phyloP scores from a whole-genome alignment of 1,140 invertebrate genomes.

The Dreissena rostriformis region DNA sequence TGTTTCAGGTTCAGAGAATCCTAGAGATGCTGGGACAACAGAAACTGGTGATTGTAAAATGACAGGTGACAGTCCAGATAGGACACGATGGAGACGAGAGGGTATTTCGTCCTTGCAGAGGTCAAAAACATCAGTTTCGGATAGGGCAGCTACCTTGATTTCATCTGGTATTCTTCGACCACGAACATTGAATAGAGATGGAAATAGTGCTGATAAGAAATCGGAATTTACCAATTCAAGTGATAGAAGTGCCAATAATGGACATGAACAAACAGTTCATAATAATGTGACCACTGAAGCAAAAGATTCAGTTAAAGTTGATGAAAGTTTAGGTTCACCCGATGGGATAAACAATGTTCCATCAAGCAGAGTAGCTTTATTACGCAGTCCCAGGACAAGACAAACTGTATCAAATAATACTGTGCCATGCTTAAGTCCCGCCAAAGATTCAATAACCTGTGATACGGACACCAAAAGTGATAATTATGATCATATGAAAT shows the following conservation, averaged over 20 bases:
- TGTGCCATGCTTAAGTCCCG: background rate
- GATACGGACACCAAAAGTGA: too few relatives aligned
- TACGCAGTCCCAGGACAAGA: slow-evolving; percentile 50
- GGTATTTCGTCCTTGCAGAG: slow-evolving; percentile 1
- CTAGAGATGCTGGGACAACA: background rate
- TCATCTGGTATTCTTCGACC: slow-evolving; percentile 5
- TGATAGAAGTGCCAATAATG: background rate
- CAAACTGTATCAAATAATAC: slow-evolving; percentile 13
- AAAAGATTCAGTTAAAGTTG: too few relatives aligned
- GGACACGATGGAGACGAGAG: slow-evolving; percentile 42
- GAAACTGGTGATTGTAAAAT: slow-evolving; percentile 1
- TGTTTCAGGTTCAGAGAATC: background rate
- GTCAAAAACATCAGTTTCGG: slow-evolving; percentile 30
- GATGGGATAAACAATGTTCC: too few relatives aligned
- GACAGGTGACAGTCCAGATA: slow-evolving; percentile 2
- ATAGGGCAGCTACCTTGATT: slow-evolving; percentile 35
- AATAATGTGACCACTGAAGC: too few relatives aligned
- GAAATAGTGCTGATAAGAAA: background rate
- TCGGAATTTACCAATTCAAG: background rate
- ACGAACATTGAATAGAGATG: background rate
- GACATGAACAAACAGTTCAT: background rate
- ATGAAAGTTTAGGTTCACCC: too few relatives aligned
- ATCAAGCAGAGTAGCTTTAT: slow-evolving; percentile 25
- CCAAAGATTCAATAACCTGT: background rate
- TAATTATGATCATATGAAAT: too few relatives aligned